phyloP scores from a whole-genome alignment of 2,888 invertebrate genomes.

The Drosophila antonietae region DNA sequence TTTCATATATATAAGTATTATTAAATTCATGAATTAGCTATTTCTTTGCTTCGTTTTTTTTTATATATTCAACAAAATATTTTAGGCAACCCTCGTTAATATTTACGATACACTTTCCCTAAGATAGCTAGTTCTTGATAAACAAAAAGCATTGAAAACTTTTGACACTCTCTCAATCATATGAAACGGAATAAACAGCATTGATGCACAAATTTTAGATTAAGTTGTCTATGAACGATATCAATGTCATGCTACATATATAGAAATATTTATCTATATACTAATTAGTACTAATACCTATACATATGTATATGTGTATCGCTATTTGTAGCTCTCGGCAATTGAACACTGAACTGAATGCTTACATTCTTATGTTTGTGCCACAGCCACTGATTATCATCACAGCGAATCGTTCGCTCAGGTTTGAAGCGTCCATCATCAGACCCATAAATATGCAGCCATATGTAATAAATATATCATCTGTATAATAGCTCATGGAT shows the following conservation, averaged over 20 bases:
- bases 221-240: not conserved
- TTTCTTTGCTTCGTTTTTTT: too few relatives aligned
- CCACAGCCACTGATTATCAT: constrained; percentile 26
- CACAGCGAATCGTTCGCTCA: constrained; percentile 45
- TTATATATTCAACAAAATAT: not conserved
- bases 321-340: not conserved
- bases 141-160: constrained; percentile 3
- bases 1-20: not conserved
- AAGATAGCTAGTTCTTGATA: constrained; percentile 2
- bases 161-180: constrained; percentile 8
- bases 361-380: constrained; percentile 42
- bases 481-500: constrained; percentile 43
- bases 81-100: not conserved
- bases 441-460: constrained; percentile 43
- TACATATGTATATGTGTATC: not conserved
- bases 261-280: not conserved
- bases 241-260: not conserved
- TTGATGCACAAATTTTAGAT: not conserved
- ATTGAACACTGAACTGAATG: not conserved
- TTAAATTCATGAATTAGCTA: too few relatives aligned
- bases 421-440: constrained; percentile 55
- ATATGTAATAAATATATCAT: constrained; percentile 41
- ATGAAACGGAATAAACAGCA: not conserved
- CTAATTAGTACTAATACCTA: not conserved
- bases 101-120: not conserved